Conservation (phyloP, 2,113 vertebrate species). For the Xerus inauris region DNA sequence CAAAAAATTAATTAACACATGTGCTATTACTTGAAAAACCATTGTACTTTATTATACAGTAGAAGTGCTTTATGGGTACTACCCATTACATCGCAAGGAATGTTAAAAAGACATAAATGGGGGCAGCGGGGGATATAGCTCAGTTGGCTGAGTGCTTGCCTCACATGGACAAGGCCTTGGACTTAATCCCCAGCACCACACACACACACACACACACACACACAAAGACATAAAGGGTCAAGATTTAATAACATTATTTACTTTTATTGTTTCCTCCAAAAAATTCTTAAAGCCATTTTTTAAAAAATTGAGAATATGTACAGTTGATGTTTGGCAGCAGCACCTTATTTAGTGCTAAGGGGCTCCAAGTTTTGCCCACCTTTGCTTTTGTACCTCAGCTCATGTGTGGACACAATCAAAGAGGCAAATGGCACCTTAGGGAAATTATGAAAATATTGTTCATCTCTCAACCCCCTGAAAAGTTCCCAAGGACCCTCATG, state of each 20-base stretch:
- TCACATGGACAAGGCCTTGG: too few relatives aligned
- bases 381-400: background rate
- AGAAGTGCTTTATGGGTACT: background rate
- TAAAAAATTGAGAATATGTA: background rate
- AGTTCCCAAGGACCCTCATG: background rate
- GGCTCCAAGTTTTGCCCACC: accelerated
- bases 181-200: too few relatives aligned
- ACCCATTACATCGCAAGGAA: background rate
- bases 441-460: background rate
- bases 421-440: background rate
- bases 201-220: too few relatives aligned
- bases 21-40: background rate
- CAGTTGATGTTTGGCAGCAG: background rate
- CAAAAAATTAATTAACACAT: background rate
- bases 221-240: background rate
- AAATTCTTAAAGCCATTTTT: background rate
- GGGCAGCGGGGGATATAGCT: too few relatives aligned
- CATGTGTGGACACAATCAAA: background rate
- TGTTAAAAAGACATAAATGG: background rate
- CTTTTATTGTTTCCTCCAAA: background rate
- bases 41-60: background rate
- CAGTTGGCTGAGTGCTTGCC: too few relatives aligned
- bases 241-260: background rate
- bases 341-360: background rate
- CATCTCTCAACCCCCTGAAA: background rate